A percentile compares a stretch with the other conserved stretches of the same genome.
These are phyloP conservation scores for Cephonodes hylas DNA, from an alignment of 2,888 invertebrate genomes.

Conservation along the genomic window DNA sequence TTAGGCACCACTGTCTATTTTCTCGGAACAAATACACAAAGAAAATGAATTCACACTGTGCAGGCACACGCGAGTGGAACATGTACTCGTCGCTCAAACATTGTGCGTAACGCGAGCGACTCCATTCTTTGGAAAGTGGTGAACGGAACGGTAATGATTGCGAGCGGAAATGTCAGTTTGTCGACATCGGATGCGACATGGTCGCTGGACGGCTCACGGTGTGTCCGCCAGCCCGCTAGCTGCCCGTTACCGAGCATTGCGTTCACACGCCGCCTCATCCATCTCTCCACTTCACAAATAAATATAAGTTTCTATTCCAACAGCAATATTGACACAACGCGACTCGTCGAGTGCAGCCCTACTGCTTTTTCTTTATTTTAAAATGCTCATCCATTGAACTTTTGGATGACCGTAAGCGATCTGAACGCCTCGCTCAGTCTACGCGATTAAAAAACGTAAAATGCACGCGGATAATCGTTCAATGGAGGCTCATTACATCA, in stretches of 20 bases:
- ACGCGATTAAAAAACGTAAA: background rate
- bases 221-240: constrained; percentile 23
- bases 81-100: constrained; percentile 41
- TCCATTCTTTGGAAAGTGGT: constrained; percentile 44
- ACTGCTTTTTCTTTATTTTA: constrained; percentile 23
- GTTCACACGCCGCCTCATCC: constrained; percentile 61
- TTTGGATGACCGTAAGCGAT: background rate
- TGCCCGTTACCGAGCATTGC: constrained; percentile 33
- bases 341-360: constrained; percentile 35
- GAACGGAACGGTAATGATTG: constrained; percentile 50
- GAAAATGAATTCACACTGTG: constrained; percentile 8
- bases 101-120: constrained; percentile 36
- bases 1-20: constrained; percentile 37
- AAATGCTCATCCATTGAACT: constrained; percentile 18
- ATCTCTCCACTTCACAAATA: constrained; percentile 49
- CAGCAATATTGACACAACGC: constrained; percentile 53
- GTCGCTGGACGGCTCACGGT: background rate
- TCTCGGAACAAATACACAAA: constrained; percentile 53
- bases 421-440: background rate
- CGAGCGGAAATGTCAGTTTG: constrained; percentile 70
- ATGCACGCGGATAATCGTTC: background rate
- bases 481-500: background rate
- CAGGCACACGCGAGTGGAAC: constrained; percentile 36
- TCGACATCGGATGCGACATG: constrained; percentile 44
- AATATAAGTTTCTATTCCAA: constrained; percentile 47